These are phyloP conservation scores for Caradrina clavipalpis DNA, from an alignment of 2,888 invertebrate species.

Conservation along the genomic window DNA sequence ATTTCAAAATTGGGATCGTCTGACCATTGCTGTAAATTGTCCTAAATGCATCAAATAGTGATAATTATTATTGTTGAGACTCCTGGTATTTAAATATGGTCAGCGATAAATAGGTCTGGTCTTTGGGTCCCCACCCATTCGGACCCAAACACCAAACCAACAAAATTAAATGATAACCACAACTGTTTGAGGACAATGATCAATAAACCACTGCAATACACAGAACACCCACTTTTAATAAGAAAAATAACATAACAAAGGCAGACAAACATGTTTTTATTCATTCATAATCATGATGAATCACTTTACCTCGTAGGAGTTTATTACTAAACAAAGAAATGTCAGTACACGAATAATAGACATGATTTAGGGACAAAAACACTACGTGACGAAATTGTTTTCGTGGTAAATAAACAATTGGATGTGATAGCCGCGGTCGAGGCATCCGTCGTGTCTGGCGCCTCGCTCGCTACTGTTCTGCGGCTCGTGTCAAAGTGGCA, in stretches of 20 bases:
- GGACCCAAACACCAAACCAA: neutral
- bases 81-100: neutral
- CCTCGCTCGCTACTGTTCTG: conserved; percentile 33
- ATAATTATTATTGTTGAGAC: neutral
- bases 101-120: neutral
- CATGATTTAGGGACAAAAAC: conserved; percentile 39
- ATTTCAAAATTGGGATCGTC: neutral
- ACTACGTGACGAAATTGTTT: neutral
- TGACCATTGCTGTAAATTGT: neutral
- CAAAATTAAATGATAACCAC: neutral
- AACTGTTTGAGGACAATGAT: conserved; percentile 27
- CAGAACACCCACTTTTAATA: neutral
- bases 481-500: neutral
- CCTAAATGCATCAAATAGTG: neutral
- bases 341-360: conserved; percentile 30
- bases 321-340: conserved; percentile 49
- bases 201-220: conserved; percentile 14
- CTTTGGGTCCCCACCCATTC: neutral
- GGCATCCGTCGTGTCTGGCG: conserved; percentile 11
- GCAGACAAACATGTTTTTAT: conserved; percentile 20
- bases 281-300: neutral
- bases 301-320: conserved; percentile 52
- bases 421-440: neutral
- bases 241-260: conserved; percentile 28
- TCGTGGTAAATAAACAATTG: conserved; percentile 4